These are phyloP conservation scores for Hydrophis major DNA, from an alignment of 2,797 vertebrate genomes.

Conservation along the genomic window DNA sequence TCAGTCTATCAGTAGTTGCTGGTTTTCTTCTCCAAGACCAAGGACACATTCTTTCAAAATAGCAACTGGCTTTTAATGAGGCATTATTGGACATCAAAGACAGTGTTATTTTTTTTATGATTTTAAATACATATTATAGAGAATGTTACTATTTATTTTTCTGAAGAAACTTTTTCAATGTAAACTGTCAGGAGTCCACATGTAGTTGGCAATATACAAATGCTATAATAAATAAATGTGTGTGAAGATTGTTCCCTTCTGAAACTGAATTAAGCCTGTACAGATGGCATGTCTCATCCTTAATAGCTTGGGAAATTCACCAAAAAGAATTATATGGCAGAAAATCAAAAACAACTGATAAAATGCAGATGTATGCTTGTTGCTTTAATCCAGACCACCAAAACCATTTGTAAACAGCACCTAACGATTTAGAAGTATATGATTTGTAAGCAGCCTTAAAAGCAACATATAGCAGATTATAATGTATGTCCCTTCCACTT, in stretches of 20 bases:
- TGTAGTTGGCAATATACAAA: background rate
- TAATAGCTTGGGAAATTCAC: constrained; percentile 23
- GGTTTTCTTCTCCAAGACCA: background rate
- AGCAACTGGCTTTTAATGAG: background rate
- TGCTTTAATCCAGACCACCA: constrained; percentile 38
- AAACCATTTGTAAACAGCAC: constrained; percentile 9
- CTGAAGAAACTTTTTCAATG: background rate
- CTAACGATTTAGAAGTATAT: constrained; percentile 17
- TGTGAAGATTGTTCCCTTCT: background rate
- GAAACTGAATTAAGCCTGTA: background rate
- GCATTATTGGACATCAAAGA: background rate
- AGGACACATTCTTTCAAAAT: background rate
- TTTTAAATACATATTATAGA: background rate
- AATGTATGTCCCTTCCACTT: constrained; percentile 24
- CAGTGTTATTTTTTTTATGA: background rate
- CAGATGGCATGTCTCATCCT: background rate
- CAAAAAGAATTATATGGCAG: constrained; percentile 3
- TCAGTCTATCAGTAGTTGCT: background rate
- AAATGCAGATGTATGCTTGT: constrained; percentile 48
- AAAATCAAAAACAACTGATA: constrained; percentile 38
- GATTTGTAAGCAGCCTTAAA: constrained; percentile 41
- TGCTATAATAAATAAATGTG: background rate
- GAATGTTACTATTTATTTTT: background rate
- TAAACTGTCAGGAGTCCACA: background rate
- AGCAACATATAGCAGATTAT: background rate